Evolutionary conservation across 2,888 invertebrate species (phyloP).

Genomic region (Leptinotarsa juncta): DNA sequence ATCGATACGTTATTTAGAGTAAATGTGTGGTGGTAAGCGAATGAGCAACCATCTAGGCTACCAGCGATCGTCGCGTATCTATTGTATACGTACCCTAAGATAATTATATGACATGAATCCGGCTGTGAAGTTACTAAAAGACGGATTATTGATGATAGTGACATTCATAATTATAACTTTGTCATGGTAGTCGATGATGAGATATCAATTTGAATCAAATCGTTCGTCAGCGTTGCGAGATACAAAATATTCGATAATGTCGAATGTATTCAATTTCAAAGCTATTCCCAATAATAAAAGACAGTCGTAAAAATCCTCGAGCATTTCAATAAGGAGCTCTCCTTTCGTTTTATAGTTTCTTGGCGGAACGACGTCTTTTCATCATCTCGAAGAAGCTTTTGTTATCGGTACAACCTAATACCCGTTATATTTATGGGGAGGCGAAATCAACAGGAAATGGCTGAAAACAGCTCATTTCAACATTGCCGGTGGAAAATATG

Average conservation of each 20-base stretch:
- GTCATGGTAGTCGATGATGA: too few species aligned
- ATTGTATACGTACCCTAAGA: too few species aligned
- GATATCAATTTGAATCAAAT: too few species aligned
- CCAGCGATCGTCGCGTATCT: too few species aligned
- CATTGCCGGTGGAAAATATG: constrained; percentile 19
- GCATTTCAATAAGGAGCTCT: constrained; percentile 15
- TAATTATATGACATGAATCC: too few species aligned
- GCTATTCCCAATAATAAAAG: background rate
- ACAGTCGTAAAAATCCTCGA: constrained; percentile 3
- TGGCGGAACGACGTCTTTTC: background rate
- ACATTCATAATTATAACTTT: too few species aligned
- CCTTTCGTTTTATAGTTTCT: constrained; percentile 7
- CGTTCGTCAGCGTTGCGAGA: background rate
- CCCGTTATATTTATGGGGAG: constrained; percentile 32
- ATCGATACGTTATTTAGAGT: too few species aligned
- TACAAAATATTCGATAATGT: background rate
- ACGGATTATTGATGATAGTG: too few species aligned
- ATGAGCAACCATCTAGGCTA: too few species aligned
- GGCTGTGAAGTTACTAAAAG: too few species aligned
- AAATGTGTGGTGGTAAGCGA: too few species aligned
- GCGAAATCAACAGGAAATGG: constrained; percentile 39
- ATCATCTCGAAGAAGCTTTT: constrained; percentile 7
- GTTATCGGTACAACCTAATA: constrained; percentile 23
- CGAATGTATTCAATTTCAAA: constrained; percentile 12
- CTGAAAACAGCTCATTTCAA: constrained; percentile 32